Conservation (phyloP, 1,140 invertebrate genomes). For the Stenopsyche tienmushanensis region DNA sequence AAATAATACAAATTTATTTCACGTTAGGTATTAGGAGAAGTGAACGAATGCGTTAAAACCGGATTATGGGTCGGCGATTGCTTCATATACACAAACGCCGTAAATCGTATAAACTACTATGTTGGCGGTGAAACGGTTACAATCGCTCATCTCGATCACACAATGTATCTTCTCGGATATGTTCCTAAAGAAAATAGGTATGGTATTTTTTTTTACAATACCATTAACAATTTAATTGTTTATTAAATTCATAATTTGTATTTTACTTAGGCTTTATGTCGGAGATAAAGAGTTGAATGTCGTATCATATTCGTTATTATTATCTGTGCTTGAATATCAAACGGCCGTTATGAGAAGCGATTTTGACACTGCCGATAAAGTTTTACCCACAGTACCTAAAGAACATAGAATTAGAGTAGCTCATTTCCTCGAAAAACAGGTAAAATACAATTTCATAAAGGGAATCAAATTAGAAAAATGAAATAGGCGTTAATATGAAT, state of each 20-base stretch:
- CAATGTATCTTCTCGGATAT: slow-evolving; percentile 93
- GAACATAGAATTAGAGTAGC: slow-evolving; percentile 96
- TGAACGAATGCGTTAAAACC: slow-evolving; percentile 92
- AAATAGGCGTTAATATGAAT: no score
- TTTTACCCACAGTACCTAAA: slow-evolving; percentile 92
- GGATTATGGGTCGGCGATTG: slow-evolving; percentile 99
- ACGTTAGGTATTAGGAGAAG: slow-evolving; percentile 75
- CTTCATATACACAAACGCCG: slow-evolving; percentile 98
- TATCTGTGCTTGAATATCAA: slow-evolving; percentile 98
- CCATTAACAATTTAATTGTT: background rate
- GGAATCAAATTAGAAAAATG: no score
- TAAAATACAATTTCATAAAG: slow-evolving; percentile 44
- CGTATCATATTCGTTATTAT: slow-evolving; percentile 80
- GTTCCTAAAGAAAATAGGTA: slow-evolving; percentile 90
- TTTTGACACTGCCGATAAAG: slow-evolving; percentile 94
- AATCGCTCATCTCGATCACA: slow-evolving; percentile 93
- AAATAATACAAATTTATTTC: background rate
- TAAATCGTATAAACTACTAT: slow-evolving; percentile 98
- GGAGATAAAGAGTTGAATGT: slow-evolving; percentile 98
- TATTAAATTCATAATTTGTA: slow-evolving; percentile 5
- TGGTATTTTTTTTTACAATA: slow-evolving; percentile 11
- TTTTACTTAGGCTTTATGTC: slow-evolving; percentile 79
- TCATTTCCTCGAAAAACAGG: slow-evolving; percentile 98
- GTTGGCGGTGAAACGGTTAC: slow-evolving; percentile 99
- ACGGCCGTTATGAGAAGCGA: slow-evolving; percentile 98